Percentiles rank a stretch among this genome's conserved stretches.
Evolutionary conservation across 2,113 vertebrate species (phyloP).

Genomic region (Rhinoptilus africanus): DNA sequence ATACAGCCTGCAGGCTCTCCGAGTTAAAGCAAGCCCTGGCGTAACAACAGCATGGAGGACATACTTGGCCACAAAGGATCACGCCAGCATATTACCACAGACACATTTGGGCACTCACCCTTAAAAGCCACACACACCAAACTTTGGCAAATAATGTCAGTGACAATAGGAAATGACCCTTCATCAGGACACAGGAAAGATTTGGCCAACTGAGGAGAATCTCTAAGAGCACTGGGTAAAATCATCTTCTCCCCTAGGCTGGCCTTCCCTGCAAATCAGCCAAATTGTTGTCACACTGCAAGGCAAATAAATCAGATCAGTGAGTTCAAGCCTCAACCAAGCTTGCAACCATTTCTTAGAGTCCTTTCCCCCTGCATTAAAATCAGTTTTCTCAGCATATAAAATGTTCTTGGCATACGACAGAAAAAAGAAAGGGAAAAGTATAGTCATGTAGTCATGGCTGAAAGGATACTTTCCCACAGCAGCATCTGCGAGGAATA

Average conservation of each 20-base stretch:
- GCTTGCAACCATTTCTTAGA: not conserved
- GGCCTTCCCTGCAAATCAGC: not conserved
- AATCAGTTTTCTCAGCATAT: not conserved
- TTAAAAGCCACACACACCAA: not conserved
- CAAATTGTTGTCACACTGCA: not conserved
- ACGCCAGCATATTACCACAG: slow-evolving; percentile 14
- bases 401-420: not conserved
- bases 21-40: slow-evolving; percentile 34
- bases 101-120: not conserved
- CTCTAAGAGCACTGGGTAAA: not conserved
- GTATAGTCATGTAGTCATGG: not conserved
- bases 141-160: not conserved
- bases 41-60: not conserved
- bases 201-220: not conserved
- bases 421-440: not conserved
- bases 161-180: not conserved
- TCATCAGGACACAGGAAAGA: not conserved
- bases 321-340: not conserved
- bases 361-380: not conserved
- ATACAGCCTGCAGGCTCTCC: slow-evolving; percentile 33
- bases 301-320: not conserved
- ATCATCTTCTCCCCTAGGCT: not conserved
- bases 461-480: not conserved
- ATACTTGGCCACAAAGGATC: slow-evolving; percentile 25
- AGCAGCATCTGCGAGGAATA: not conserved